These are phyloP conservation scores for Rugalucina vietnamica DNA, from an alignment of 2,888 invertebrate genomes.

Conservation along the genomic window DNA sequence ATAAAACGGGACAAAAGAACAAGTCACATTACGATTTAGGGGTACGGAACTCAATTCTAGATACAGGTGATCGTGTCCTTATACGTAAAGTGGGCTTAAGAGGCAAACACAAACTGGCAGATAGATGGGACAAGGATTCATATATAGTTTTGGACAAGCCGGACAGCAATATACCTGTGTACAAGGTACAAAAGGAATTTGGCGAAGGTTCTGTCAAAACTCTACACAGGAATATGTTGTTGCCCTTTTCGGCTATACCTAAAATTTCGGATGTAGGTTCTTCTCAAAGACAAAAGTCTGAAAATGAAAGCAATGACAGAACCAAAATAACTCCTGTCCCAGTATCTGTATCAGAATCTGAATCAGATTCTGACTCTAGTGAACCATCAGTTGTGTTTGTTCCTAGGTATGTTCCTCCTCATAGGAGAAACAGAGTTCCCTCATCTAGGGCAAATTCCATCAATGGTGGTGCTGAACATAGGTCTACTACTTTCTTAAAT, in stretches of 20 bases:
- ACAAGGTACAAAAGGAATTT: conserved; percentile 23
- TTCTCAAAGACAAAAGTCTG: background rate
- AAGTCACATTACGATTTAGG: background rate
- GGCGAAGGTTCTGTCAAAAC: background rate
- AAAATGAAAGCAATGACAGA: background rate
- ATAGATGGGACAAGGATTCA: conserved; percentile 37
- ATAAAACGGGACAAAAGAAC: background rate
- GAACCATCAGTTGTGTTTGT: background rate
- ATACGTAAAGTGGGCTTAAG: background rate
- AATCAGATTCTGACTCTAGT: background rate
- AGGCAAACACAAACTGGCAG: background rate
- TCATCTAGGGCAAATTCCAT: background rate
- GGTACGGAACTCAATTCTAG: background rate
- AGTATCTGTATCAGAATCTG: background rate
- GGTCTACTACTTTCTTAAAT: too few species aligned
- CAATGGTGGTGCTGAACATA: background rate
- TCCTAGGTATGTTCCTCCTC: background rate
- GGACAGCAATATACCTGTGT: conserved; percentile 4
- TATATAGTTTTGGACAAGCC: conserved; percentile 17
- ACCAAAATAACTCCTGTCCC: background rate
- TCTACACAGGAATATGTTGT: background rate
- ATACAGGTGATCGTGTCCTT: background rate
- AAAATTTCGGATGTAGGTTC: background rate
- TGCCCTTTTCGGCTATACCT: background rate
- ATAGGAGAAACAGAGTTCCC: background rate